phyloP scores from a whole-genome alignment of 2,113 vertebrate genomes.

The Rhynchomys soricoides region DNA sequence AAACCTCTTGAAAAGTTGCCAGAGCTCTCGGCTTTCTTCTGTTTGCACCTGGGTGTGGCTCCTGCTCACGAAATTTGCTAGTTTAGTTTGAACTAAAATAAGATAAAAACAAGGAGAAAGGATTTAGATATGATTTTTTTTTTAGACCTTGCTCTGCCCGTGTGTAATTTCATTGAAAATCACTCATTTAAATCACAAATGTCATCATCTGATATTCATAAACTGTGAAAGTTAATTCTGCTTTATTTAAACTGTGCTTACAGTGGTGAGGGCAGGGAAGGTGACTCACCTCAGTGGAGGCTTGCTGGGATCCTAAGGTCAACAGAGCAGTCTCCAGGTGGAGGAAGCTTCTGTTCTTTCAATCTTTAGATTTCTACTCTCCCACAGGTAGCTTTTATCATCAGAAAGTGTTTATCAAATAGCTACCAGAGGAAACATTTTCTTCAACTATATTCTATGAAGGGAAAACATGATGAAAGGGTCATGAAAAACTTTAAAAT shows the following conservation, averaged over 20 bases:
- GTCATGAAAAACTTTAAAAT: slow-evolving; percentile 40
- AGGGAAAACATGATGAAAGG: not conserved
- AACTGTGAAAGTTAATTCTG: not conserved
- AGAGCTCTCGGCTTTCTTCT: not conserved
- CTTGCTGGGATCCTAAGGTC: not conserved
- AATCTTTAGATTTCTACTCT: not conserved
- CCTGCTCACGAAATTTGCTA: not conserved
- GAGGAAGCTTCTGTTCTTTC: not conserved
- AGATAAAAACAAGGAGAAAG: not conserved
- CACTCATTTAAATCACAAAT: not conserved
- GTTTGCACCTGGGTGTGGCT: not conserved
- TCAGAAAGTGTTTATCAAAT: not conserved
- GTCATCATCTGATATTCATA: not conserved
- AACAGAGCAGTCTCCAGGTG: not conserved
- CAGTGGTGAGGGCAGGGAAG: not conserved
- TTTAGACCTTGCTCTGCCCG: not conserved
- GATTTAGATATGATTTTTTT: not conserved
- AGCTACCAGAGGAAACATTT: not conserved
- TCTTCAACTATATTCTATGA: not conserved
- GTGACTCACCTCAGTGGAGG: not conserved
- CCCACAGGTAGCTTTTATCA: not conserved
- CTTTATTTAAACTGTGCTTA: not conserved
- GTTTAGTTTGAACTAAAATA: not conserved
- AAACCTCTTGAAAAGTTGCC: not conserved
- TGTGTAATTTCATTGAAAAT: not conserved